phyloP scores from a whole-genome alignment of 2,888 invertebrate genomes.

The Drosophila anomalata region DNA sequence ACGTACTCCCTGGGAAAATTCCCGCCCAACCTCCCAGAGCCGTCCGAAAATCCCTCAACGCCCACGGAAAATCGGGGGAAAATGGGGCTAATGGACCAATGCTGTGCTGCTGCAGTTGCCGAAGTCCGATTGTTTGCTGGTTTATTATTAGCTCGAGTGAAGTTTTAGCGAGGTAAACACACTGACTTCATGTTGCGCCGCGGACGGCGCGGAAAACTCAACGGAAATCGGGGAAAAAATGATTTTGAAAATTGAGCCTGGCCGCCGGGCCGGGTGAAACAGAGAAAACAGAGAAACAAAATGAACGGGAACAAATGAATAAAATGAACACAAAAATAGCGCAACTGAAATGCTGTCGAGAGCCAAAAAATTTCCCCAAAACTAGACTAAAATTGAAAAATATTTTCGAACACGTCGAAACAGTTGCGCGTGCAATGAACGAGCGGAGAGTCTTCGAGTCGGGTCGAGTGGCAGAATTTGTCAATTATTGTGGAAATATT shows the following conservation, averaged over 20 bases:
- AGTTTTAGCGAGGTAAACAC: constrained; percentile 69
- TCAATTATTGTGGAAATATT: constrained; percentile 50
- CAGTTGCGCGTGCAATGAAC: constrained; percentile 65
- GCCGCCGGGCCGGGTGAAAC: constrained; percentile 48
- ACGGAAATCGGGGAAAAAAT: constrained; percentile 46
- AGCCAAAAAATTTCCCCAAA: constrained; percentile 49
- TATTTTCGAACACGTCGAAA: constrained; percentile 44
- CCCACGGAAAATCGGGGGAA: constrained; percentile 34
- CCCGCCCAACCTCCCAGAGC: not conserved
- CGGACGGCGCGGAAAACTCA: not conserved
- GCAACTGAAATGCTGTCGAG: constrained; percentile 31
- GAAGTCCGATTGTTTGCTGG: constrained; percentile 40
- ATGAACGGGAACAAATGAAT: constrained; percentile 45
- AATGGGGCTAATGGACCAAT: constrained; percentile 73
- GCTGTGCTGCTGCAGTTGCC: constrained; percentile 57
- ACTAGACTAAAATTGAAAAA: constrained; percentile 66
- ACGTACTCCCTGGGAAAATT: constrained; percentile 17
- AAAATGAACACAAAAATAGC: constrained; percentile 57
- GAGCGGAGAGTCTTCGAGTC: constrained; percentile 32
- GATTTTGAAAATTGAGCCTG: constrained; percentile 69
- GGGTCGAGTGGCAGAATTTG: constrained; percentile 32
- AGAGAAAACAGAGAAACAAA: constrained; percentile 53
- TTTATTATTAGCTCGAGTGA: constrained; percentile 72
- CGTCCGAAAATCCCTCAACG: not conserved
- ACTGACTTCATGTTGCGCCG: constrained; percentile 60